Evolutionary conservation across 1,140 invertebrate species (phyloP).

Genomic region (Orius insidiosus): DNA sequence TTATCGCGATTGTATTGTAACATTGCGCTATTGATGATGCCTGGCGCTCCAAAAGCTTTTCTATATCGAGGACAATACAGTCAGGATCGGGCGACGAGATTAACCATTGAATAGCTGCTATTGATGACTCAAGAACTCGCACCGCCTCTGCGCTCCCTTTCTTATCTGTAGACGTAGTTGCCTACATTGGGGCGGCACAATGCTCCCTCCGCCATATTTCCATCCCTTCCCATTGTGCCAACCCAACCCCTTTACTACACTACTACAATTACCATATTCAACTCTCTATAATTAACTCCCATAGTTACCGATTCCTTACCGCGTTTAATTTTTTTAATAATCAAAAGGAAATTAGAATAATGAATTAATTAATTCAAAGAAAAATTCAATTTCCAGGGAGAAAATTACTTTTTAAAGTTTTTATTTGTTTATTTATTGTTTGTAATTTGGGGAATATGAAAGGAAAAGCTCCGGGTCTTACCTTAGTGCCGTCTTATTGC

Average conservation of each 20-base stretch:
- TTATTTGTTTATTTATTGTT: not conserved
- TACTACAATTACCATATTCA: conserved; percentile 7
- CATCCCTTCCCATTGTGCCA: conserved; percentile 5
- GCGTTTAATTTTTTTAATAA: conserved; percentile 5
- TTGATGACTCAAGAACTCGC: conserved; percentile 21
- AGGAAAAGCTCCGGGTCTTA: no score
- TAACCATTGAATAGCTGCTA: conserved; percentile 21
- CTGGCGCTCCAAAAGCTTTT: conserved; percentile 21
- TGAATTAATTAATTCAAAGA: no score
- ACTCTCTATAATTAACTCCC: conserved; percentile 4
- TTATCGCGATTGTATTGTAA: conserved; percentile 22
- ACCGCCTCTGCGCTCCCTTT: conserved; percentile 12
- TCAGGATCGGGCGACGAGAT: conserved; percentile 20
- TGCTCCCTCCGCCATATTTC: conserved; percentile 5
- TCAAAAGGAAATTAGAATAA: not conserved
- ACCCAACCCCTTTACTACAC: not conserved
- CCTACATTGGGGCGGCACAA: conserved; percentile 11
- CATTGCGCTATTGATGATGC: conserved; percentile 22
- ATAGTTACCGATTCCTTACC: not conserved
- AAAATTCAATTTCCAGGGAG: not conserved
- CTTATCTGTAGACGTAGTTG: conserved; percentile 18
- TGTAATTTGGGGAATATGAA: not conserved
- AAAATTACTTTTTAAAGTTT: not conserved
- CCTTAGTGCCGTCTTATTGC: no score
- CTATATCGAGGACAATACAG: conserved; percentile 21